phyloP scores from a whole-genome alignment of 2,113 vertebrate species.

The Apodemus speciosus region DNA sequence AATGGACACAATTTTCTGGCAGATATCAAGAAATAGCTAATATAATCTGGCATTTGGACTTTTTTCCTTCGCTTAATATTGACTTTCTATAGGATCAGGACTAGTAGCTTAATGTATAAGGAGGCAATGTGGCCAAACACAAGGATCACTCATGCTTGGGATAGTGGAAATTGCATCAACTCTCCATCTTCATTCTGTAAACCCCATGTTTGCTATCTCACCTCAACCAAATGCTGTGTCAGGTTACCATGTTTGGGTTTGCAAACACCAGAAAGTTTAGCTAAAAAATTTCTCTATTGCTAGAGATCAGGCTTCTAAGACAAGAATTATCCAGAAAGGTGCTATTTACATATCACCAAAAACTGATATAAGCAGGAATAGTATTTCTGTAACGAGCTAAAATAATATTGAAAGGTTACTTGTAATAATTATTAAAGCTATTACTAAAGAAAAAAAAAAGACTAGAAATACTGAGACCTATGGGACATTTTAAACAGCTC shows the following conservation, averaged over 20 bases:
- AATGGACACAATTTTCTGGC: neutral
- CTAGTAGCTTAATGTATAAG: neutral
- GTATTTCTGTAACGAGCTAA: neutral
- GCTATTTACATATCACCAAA: neutral
- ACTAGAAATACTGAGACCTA: neutral
- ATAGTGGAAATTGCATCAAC: neutral
- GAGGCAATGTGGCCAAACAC: neutral
- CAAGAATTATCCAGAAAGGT: neutral
- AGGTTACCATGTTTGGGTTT: neutral
- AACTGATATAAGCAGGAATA: neutral
- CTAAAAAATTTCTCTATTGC: neutral
- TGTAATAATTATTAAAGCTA: conserved; percentile 12
- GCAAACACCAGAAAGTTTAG: conserved; percentile 17
- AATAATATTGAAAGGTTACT: conserved; percentile 30
- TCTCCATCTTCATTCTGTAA: neutral
- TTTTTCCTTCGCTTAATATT: neutral
- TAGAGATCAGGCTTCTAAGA: neutral
- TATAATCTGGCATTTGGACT: neutral
- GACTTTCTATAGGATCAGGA: neutral
- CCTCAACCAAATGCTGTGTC: neutral
- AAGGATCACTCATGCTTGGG: neutral
- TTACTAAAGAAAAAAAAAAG: neutral
- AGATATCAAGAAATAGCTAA: neutral
- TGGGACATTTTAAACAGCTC: conserved; percentile 15
- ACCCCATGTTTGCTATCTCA: neutral